phyloP scores from a whole-genome alignment of 1,140 invertebrate genomes.

The Chionoecetes opilio region DNA sequence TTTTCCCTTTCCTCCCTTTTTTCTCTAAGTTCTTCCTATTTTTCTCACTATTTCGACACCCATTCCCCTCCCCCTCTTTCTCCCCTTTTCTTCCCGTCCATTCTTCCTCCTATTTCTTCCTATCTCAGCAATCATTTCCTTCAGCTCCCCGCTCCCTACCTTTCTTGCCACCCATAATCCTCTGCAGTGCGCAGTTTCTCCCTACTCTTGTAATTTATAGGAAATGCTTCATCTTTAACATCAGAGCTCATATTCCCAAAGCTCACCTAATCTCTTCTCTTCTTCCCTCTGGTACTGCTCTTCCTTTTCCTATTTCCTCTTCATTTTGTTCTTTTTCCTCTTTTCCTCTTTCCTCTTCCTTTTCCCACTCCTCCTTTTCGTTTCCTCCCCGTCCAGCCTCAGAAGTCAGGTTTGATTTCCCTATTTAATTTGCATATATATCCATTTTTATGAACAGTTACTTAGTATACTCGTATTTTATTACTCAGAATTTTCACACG shows the following conservation, averaged over 20 bases:
- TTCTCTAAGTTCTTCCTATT: background rate
- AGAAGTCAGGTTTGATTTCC: background rate
- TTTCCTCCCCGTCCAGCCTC: background rate
- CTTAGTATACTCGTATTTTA: no score
- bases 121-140: background rate
- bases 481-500: no score
- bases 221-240: no score
- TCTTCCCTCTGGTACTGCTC: background rate
- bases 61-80: background rate
- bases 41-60: background rate
- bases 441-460: no score
- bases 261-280: no score
- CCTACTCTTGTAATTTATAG: no score
- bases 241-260: no score
- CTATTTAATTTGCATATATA: background rate
- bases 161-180: background rate
- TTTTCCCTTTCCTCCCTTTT: background rate
- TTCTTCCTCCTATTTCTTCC: background rate
- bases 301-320: background rate
- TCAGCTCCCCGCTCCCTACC: background rate
- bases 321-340: background rate
- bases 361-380: background rate
- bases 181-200: no score
- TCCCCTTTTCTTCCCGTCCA: background rate
- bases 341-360: background rate